Conservation (phyloP, 2,113 vertebrate genomes). For the Osmerus mordax region DNA sequence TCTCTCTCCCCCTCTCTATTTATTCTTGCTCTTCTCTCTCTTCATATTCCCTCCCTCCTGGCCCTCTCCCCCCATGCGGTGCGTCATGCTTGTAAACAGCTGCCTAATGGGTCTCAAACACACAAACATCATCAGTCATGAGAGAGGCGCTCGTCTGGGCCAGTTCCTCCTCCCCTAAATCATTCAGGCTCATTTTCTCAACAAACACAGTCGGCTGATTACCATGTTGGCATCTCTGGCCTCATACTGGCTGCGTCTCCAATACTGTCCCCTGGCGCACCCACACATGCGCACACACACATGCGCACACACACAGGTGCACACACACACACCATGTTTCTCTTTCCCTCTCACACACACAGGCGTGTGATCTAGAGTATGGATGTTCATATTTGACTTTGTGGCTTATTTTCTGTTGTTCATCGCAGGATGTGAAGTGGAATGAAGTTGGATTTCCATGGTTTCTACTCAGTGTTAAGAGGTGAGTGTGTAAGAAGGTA, state of each 20-base stretch:
- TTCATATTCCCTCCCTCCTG: neutral
- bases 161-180: constrained; percentile 35
- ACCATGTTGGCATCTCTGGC: neutral
- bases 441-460: neutral
- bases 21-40: neutral
- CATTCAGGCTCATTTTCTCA: constrained; percentile 36
- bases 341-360: neutral
- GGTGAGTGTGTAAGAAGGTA: constrained; percentile 7
- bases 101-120: constrained; percentile 47
- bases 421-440: too few species aligned
- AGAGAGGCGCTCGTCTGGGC: constrained; percentile 26
- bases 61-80: constrained; percentile 4
- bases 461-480: too few species aligned
- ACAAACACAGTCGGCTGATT: neutral
- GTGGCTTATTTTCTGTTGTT: too few species aligned
- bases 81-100: constrained; percentile 42
- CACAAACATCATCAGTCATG: constrained; percentile 46
- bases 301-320: too few species aligned
- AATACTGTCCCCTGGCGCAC: neutral
- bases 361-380: neutral
- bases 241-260: neutral
- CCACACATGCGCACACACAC: neutral
- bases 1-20: neutral
- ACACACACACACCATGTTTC: constrained; percentile 10
- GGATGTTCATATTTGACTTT: too few species aligned